Percentiles rank a stretch among this genome's conserved stretches.
Evolutionary conservation across 2,797 vertebrate genomes (phyloP).

Genomic region (Denticeps clupeoides): DNA sequence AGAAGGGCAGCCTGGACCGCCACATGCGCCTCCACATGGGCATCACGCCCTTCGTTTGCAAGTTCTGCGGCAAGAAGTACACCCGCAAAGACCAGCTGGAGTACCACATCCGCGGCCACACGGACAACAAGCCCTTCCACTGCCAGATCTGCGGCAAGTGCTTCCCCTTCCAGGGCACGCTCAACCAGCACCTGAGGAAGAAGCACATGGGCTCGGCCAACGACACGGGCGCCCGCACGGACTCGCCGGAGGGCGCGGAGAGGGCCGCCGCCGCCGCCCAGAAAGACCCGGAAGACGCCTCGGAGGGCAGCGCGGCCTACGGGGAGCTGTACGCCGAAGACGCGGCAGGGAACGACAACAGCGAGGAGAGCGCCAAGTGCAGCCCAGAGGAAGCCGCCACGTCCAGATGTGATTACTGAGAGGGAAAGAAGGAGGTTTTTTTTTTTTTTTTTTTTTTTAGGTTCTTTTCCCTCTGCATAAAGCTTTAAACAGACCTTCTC

Average conservation of each 20-base stretch:
- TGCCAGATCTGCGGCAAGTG: slow-evolving; percentile 98
- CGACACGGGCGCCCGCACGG: slow-evolving; percentile 68
- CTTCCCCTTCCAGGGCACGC: slow-evolving; percentile 97
- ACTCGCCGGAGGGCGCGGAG: slow-evolving; percentile 82
- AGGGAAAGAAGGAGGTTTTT: slow-evolving; percentile 13
- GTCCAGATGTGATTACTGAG: slow-evolving; percentile 59
- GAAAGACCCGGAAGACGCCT: slow-evolving; percentile 69
- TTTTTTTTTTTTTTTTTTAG: slow-evolving; percentile 7
- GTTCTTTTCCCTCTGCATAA: slow-evolving; percentile 31
- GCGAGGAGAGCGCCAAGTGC: slow-evolving; percentile 55
- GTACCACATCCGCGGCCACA: slow-evolving; percentile 97
- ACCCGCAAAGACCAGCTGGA: slow-evolving; percentile 98
- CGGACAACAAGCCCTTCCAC: slow-evolving; percentile 97
- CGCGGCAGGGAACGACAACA: slow-evolving; percentile 45
- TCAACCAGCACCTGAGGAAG: slow-evolving; percentile 98
- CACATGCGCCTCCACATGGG: slow-evolving; percentile 99
- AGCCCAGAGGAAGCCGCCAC: slow-evolving; percentile 59
- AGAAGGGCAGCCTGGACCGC: slow-evolving; percentile 95
- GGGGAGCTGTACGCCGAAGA: slow-evolving; percentile 61
- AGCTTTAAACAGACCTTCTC: slow-evolving; percentile 60
- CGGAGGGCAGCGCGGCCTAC: slow-evolving; percentile 72
- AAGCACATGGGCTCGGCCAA: slow-evolving; percentile 82
- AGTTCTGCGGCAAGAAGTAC: slow-evolving; percentile 97
- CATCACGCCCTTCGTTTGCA: slow-evolving; percentile 97
- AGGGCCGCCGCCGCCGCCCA: slow-evolving; percentile 50